phyloP scores from a whole-genome alignment of 1,140 invertebrate genomes.

The Ylistrum balloti region DNA sequence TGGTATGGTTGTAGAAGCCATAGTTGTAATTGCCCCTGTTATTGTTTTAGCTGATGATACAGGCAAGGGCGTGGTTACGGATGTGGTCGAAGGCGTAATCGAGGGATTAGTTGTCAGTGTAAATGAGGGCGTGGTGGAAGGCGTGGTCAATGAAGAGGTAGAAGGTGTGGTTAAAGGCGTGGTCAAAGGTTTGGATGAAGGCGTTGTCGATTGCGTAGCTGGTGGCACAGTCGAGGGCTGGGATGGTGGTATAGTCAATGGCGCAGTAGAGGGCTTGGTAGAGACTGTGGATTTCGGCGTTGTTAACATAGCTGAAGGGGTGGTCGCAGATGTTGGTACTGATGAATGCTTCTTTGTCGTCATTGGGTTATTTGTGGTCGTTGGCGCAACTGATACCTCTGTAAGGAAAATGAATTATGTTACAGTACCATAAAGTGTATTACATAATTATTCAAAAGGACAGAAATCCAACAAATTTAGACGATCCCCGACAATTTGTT shows the following conservation, averaged over 20 bases:
- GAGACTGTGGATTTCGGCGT: neutral
- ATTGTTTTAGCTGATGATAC: neutral
- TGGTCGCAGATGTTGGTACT: neutral
- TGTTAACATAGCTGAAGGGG: neutral
- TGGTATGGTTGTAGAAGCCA: neutral
- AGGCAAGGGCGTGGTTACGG: neutral
- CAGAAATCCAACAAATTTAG: too few species aligned
- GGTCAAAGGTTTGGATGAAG: neutral
- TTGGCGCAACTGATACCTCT: too few species aligned
- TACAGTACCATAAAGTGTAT: too few species aligned
- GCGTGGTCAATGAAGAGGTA: neutral
- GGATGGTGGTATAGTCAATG: neutral
- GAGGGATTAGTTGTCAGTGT: neutral
- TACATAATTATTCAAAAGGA: too few species aligned
- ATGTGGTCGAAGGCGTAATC: neutral
- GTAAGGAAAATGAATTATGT: too few species aligned
- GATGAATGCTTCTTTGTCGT: neutral
- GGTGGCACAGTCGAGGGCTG: neutral
- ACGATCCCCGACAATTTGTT: too few species aligned
- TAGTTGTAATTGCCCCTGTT: neutral
- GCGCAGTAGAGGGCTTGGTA: neutral
- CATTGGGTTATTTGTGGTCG: too few species aligned
- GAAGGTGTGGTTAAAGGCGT: neutral
- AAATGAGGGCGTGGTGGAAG: neutral
- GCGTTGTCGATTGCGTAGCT: neutral